These are phyloP conservation scores for Bombylius discolor DNA, from an alignment of 2,888 invertebrate species.

Conservation along the genomic window DNA sequence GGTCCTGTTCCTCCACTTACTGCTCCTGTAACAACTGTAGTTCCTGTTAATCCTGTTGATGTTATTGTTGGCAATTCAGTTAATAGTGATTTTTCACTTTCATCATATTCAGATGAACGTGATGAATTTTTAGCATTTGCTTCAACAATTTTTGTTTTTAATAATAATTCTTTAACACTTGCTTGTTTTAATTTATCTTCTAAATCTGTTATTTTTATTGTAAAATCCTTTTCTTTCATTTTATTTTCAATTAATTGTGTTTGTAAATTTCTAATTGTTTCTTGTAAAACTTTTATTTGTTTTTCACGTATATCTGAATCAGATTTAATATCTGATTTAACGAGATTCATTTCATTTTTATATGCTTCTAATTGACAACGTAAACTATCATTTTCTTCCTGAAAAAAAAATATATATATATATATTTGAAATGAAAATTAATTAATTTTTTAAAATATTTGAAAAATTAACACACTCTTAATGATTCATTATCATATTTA, in stretches of 20 bases:
- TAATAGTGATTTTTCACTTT: slow-evolving; percentile 9
- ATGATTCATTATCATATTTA: slow-evolving; percentile 32
- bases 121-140: slow-evolving; percentile 19
- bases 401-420: slow-evolving; percentile 7
- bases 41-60: neutral
- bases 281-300: slow-evolving; percentile 53
- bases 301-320: slow-evolving; percentile 74
- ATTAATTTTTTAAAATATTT: neutral
- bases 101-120: slow-evolving; percentile 22
- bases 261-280: slow-evolving; percentile 36
- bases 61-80: neutral
- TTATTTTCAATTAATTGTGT: slow-evolving; percentile 35
- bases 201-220: slow-evolving; percentile 27
- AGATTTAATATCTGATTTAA: slow-evolving; percentile 65
- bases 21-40: neutral
- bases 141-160: slow-evolving; percentile 32
- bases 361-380: slow-evolving; percentile 86
- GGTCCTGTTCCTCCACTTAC: neutral
- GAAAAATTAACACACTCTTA: slow-evolving; percentile 24
- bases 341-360: slow-evolving; percentile 82
- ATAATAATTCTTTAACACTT: slow-evolving; percentile 32
- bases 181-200: slow-evolving; percentile 33
- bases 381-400: slow-evolving; percentile 82
- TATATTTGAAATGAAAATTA: neutral
- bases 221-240: slow-evolving; percentile 31